phyloP scores from a whole-genome alignment of 1,140 invertebrate species.

The Apis florea region DNA sequence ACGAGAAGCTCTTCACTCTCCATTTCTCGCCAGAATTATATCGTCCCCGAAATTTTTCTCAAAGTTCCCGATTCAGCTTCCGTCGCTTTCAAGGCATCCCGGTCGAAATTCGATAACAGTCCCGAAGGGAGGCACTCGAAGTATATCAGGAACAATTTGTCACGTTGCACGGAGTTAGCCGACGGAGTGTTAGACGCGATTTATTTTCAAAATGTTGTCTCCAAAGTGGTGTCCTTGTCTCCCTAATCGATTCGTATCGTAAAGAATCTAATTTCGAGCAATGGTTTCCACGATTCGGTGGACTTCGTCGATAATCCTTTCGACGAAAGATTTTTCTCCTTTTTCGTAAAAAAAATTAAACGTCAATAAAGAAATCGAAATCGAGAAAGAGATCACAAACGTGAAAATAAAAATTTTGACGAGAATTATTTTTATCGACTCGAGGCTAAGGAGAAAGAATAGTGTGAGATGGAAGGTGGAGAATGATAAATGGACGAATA shows the following conservation, averaged over 20 bases:
- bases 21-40: background rate
- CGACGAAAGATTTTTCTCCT: background rate
- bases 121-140: background rate
- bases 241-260: background rate
- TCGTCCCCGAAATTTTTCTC: slow-evolving; percentile 1
- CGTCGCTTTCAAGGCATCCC: slow-evolving; percentile 1
- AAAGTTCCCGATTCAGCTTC: slow-evolving; percentile 19
- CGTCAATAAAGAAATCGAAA: too few species aligned
- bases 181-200: background rate
- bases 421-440: too few species aligned
- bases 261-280: background rate
- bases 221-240: background rate
- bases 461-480: too few species aligned
- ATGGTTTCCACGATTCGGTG: background rate
- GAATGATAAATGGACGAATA: too few species aligned
- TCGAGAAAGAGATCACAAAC: too few species aligned
- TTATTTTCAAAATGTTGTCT: slow-evolving; percentile 3
- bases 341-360: too few species aligned
- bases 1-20: background rate
- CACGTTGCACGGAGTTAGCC: background rate
- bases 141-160: slow-evolving; percentile 14
- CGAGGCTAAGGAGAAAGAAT: too few species aligned
- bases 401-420: too few species aligned
- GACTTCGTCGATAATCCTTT: background rate
- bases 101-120: slow-evolving; percentile 34